Base-by-base conservation (phyloP, 2,888 invertebrate genomes). In the Gastracanthus pulcherrimus region DNA sequence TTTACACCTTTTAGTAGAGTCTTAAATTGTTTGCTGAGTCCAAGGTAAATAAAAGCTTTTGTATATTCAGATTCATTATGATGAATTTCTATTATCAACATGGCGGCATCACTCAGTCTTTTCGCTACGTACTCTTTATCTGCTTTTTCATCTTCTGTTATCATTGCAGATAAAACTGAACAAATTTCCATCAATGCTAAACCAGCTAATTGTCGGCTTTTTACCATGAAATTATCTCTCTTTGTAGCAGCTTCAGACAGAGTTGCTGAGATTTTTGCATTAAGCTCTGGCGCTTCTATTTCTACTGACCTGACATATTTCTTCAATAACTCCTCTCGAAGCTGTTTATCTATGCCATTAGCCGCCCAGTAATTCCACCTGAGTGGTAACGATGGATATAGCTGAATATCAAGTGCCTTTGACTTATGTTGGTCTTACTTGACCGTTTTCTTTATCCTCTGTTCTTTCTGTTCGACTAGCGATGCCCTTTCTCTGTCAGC, bases 1-100 rank as follows among this genome's bases (percentile, higher is more conserved):
- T 38, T 72, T 6, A 45, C 7, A n/a, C 67, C 34, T 64, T 82
- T 64, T n/a, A 78, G 51, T 31, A 74, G 11, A 6, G 13, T 16
- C 13, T 71, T 71, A 1, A 13, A n/a, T 3, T 51, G 9, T 38
- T 64, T 64, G 3, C n/a, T n/a, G 1, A 64, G 11, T 1, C 36
- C 64, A 2, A 36, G 34, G 23, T 16, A 36, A 7, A 69, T 62
- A 26, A 36, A 64, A 36, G 69, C 45, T 23, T 36, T 78, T 16
- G 55, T 19, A 9, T 19, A 34, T 34, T 34, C 23, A 0, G 55
- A 34, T 3, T 55, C 4, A 9, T 13, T 36, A 19, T n/a, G 9
- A 4, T 34, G 19, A 0, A 55, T 1, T 1, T 71, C 31, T 13
- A 13, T 13, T 0, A 71, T 23, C 1, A 51, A 6, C 31, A 55